These are phyloP conservation scores for Lerista edwardsae DNA, from an alignment of 2,797 vertebrate species.

Conservation along the genomic window DNA sequence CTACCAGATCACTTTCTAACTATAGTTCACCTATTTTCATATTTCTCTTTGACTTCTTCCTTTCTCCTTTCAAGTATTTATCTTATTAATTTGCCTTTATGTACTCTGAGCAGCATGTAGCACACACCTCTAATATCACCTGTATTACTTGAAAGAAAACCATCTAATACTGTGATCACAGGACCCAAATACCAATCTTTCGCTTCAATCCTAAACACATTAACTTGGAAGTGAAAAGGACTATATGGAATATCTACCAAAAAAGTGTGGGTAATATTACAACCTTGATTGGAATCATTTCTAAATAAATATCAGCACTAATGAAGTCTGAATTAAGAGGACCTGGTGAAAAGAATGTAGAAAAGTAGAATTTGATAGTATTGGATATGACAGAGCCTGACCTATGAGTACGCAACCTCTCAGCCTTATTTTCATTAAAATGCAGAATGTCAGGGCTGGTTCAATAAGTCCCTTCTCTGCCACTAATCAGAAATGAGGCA, in stretches of 20 bases:
- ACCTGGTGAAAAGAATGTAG: slow-evolving; percentile 46
- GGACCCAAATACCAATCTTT: slow-evolving; percentile 10
- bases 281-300: not conserved
- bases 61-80: slow-evolving; percentile 60
- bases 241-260: not conserved
- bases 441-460: not conserved
- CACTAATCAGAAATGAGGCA: not conserved
- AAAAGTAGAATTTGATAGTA: slow-evolving; percentile 57
- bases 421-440: not conserved
- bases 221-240: not conserved
- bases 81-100: slow-evolving; percentile 56
- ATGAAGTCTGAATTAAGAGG: slow-evolving; percentile 25
- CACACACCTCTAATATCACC: not conserved
- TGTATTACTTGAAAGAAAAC: slow-evolving; percentile 19
- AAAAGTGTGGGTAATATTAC: not conserved
- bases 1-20: slow-evolving; percentile 13
- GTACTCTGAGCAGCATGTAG: slow-evolving; percentile 39
- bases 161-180: slow-evolving; percentile 27
- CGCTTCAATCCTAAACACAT: not conserved
- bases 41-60: slow-evolving; percentile 61
- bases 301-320: not conserved
- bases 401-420: not conserved
- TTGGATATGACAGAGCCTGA: slow-evolving; percentile 12
- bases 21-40: not conserved
- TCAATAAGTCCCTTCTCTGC: not conserved